These are phyloP conservation scores for Digitonthophagus gazella DNA, from an alignment of 2,888 invertebrate genomes.

Conservation along the genomic window DNA sequence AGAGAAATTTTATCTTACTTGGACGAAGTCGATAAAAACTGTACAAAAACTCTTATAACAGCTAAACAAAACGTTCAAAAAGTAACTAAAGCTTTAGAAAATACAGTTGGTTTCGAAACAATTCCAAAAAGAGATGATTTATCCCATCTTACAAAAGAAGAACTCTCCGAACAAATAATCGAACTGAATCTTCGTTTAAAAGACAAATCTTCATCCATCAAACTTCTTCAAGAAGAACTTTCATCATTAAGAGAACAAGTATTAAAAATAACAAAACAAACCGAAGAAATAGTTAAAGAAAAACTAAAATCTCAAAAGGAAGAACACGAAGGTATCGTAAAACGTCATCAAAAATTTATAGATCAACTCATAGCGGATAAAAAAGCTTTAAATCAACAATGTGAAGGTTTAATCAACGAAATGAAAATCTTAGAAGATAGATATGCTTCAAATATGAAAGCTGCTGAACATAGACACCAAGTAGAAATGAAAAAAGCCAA, in stretches of 20 bases:
- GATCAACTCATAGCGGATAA: constrained; percentile 81
- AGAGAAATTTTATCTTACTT: constrained; percentile 66
- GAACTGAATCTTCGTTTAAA: constrained; percentile 61
- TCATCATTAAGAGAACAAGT: constrained; percentile 57
- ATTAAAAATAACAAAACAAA: constrained; percentile 47
- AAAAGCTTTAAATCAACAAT: constrained; percentile 71
- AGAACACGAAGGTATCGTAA: constrained; percentile 71
- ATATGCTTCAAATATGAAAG: constrained; percentile 63
- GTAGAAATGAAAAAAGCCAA: constrained; percentile 72
- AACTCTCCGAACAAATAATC: constrained; percentile 62
- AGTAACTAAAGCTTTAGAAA: constrained; percentile 39
- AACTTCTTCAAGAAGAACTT: constrained; percentile 60
- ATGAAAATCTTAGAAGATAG: constrained; percentile 66
- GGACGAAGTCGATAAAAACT: constrained; percentile 60
- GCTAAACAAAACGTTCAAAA: constrained; percentile 42
- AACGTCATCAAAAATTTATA: constrained; percentile 79
- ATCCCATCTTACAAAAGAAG: constrained; percentile 57
- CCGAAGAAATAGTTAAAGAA: constrained; percentile 48
- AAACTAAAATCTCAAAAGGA: constrained; percentile 61
- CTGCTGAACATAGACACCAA: constrained; percentile 71
- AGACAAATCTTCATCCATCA: constrained; percentile 60
- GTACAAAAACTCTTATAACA: constrained; percentile 40
- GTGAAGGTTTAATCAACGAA: constrained; percentile 65
- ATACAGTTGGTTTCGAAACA: constrained; percentile 42
- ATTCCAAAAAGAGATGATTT: constrained; percentile 55